phyloP scores from a whole-genome alignment of 2,113 vertebrate genomes.

The Delphinus delphis region DNA sequence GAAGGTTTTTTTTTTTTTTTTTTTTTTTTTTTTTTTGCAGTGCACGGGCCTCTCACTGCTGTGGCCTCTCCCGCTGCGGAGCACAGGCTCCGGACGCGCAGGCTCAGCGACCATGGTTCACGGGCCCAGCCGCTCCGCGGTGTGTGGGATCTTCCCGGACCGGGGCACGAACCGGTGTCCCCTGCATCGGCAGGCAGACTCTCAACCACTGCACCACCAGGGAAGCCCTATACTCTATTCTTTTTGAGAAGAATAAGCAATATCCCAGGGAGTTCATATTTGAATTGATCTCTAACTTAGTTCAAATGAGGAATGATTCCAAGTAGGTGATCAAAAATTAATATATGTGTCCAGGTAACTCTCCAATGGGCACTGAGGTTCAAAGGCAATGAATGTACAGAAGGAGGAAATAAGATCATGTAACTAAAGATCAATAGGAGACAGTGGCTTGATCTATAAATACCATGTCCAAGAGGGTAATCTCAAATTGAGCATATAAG shows the following conservation, averaged over 20 bases:
- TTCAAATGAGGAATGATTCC: conserved; percentile 10
- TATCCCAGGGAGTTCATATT: conserved; percentile 1
- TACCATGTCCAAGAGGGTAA: neutral
- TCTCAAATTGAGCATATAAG: conserved; percentile 11
- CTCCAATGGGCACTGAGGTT: neutral
- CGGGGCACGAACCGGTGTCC: too few relatives aligned
- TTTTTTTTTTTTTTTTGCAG: too few relatives aligned
- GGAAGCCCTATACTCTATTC: neutral
- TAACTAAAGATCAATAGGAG: conserved; percentile 38
- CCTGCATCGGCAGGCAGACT: too few relatives aligned
- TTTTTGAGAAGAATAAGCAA: neutral
- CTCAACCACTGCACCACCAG: too few relatives aligned
- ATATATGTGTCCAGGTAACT: conserved; percentile 29
- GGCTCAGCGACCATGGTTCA: too few relatives aligned
- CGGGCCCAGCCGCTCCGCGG: accelerated
- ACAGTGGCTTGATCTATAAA: neutral
- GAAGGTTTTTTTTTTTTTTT: too few relatives aligned
- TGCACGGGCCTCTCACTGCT: too few relatives aligned
- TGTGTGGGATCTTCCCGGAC: too few relatives aligned
- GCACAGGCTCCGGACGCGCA: too few relatives aligned
- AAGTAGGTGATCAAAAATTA: conserved; percentile 39
- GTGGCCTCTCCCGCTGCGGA: too few relatives aligned
- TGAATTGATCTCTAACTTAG: conserved; percentile 24
- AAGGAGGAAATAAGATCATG: conserved; percentile 24
- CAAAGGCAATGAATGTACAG: conserved; percentile 32